Conservation (phyloP, 2,113 vertebrate genomes). For the Rhabdomys dilectus region DNA sequence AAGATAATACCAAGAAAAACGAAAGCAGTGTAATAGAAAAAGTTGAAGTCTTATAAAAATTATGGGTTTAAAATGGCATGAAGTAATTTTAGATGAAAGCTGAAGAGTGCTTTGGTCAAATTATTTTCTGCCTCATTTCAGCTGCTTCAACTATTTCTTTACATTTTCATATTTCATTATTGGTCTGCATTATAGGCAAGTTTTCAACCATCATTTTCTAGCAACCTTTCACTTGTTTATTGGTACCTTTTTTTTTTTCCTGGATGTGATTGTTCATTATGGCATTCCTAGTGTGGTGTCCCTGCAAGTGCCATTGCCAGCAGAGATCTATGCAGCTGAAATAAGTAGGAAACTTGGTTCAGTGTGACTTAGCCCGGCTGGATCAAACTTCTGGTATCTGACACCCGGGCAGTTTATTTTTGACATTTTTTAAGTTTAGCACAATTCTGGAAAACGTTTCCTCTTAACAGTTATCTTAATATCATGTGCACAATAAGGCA, state of each 20-base stretch:
- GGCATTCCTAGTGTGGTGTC: too few species aligned
- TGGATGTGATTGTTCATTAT: background rate
- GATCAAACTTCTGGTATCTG: background rate
- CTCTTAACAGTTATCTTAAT: background rate
- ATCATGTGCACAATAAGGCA: background rate
- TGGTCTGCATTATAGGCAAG: background rate
- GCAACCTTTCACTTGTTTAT: background rate
- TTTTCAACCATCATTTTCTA: background rate
- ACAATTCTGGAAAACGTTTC: background rate
- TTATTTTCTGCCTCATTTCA: background rate
- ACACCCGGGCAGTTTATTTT: background rate
- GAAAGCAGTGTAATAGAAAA: background rate
- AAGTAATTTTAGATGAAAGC: background rate
- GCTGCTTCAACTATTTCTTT: background rate
- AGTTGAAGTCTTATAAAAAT: background rate
- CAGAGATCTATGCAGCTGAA: background rate
- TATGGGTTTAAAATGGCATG: background rate
- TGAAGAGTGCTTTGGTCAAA: background rate
- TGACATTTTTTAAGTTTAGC: background rate
- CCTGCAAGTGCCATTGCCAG: background rate
- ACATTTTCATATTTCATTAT: background rate
- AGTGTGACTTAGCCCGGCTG: background rate
- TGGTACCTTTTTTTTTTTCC: too few species aligned
- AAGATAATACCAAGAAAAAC: background rate
- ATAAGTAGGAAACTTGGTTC: background rate